These are phyloP conservation scores for Gobio gobio DNA, from an alignment of 2,113 vertebrate species.

Conservation along the genomic window DNA sequence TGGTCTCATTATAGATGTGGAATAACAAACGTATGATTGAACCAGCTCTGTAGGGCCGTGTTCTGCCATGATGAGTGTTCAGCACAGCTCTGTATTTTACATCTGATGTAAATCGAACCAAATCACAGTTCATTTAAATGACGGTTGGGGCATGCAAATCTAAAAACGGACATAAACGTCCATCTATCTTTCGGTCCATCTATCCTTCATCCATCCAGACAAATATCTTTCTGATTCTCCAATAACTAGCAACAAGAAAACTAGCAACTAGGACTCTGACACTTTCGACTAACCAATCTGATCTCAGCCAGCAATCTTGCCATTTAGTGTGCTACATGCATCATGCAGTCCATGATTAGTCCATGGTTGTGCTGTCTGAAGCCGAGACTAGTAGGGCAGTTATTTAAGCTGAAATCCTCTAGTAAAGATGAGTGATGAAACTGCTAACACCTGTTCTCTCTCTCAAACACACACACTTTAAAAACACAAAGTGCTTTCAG, in stretches of 20 bases:
- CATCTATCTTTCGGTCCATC: background rate
- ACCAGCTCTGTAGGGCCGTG: background rate
- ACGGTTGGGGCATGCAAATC: background rate
- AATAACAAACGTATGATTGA: background rate
- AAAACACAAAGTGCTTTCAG: slow-evolving; percentile 25
- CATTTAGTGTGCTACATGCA: background rate
- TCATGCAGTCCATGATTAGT: background rate
- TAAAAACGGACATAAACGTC: no score
- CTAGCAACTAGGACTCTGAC: background rate
- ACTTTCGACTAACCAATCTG: background rate
- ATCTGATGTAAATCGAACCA: background rate
- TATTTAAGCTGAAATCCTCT: slow-evolving; percentile 1
- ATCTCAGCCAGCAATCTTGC: background rate
- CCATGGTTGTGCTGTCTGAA: background rate
- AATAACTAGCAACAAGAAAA: background rate
- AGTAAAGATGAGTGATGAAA: background rate
- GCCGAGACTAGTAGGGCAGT: background rate
- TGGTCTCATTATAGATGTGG: background rate
- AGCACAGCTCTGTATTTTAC: background rate
- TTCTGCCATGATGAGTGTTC: background rate
- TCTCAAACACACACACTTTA: background rate
- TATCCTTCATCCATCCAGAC: background rate
- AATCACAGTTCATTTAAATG: slow-evolving; percentile 1
- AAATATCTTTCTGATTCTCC: background rate
- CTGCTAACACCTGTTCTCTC: slow-evolving; percentile 19